Evolutionary conservation across 2,113 vertebrate genomes (phyloP).

Genomic region (Tychaedon coryphoeus): DNA sequence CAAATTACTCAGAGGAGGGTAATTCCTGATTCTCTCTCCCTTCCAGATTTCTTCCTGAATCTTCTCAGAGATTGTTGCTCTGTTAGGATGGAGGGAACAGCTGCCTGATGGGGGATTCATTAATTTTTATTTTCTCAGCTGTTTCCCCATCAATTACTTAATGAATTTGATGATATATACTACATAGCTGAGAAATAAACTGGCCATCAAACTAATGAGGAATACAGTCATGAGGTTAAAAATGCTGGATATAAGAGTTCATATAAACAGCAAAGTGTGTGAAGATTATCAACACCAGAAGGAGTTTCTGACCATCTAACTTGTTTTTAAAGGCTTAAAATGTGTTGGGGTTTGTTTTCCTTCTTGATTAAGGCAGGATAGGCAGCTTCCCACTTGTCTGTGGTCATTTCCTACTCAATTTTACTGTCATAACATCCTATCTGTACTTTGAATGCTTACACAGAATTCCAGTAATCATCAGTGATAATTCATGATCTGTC

Average conservation of each 20-base stretch:
- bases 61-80: background rate
- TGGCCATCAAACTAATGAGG: background rate
- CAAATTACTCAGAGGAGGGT: background rate
- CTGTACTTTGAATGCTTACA: background rate
- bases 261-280: background rate
- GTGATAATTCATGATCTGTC: constrained; percentile 1
- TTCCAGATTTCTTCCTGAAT: no score
- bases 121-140: constrained; percentile 21
- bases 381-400: background rate
- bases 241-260: background rate
- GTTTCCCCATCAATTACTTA: background rate
- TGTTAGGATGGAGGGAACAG: background rate
- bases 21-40: background rate
- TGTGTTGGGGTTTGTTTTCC: background rate
- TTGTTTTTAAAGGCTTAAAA: background rate
- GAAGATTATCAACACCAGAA: background rate
- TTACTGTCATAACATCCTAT: background rate
- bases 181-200: background rate
- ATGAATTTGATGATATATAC: background rate
- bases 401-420: background rate
- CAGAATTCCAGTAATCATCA: background rate
- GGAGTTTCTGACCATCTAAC: background rate
- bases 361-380: background rate
- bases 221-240: background rate
- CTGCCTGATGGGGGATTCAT: background rate